A percentile compares a stretch with the other conserved stretches of the same genome.
Evolutionary conservation across 2,113 vertebrate genomes (phyloP).

Genomic region (Cochlearius cochlearius): DNA sequence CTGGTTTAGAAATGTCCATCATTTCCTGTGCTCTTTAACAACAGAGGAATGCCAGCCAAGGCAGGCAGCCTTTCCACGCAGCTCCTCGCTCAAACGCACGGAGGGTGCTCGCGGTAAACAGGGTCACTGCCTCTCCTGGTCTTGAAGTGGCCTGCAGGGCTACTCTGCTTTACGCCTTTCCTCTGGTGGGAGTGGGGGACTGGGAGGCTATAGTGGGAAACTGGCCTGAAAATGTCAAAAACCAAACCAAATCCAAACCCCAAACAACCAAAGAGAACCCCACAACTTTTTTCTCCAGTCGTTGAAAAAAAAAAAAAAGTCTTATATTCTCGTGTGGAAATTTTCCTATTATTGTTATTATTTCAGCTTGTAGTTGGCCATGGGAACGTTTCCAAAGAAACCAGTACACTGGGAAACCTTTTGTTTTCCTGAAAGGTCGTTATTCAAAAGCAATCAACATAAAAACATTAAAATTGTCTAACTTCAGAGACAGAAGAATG

Average conservation of each 20-base stretch:
- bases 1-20: constrained; percentile 17
- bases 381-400: constrained; percentile 43
- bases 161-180: background rate
- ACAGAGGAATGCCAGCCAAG: background rate
- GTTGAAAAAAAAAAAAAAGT: background rate
- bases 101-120: background rate
- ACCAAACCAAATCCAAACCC: background rate
- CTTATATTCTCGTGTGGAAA: background rate
- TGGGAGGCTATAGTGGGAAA: background rate
- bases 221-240: background rate
- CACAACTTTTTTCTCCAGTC: background rate
- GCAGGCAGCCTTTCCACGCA: background rate
- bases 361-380: constrained; percentile 45
- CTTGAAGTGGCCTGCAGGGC: background rate
- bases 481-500: background rate
- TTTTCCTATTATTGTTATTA: constrained; percentile 45
- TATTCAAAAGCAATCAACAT: constrained; percentile 48
- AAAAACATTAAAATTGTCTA: constrained; percentile 25
- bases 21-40: constrained; percentile 28
- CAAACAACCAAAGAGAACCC: background rate
- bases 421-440: constrained; percentile 48
- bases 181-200: background rate
- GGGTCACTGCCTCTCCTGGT: background rate
- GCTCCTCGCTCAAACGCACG: rapidly evolving
- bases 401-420: constrained; percentile 28